These are phyloP conservation scores for Tapirus terrestris DNA, from an alignment of 2,113 vertebrate species.

Conservation along the genomic window DNA sequence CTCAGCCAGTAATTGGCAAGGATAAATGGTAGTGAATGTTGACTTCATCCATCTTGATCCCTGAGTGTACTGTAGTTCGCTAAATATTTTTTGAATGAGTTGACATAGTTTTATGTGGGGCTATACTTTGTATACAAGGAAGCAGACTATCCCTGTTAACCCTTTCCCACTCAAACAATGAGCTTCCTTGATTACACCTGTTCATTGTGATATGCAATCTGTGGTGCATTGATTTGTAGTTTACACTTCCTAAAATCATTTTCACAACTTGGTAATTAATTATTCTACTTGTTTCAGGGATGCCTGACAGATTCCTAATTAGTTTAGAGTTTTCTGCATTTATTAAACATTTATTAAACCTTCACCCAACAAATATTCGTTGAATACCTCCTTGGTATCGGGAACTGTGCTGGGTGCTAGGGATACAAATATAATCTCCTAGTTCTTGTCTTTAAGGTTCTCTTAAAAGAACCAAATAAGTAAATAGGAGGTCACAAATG, in stretches of 20 bases:
- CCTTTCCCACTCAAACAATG: background rate
- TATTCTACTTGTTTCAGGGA: background rate
- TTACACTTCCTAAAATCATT: background rate
- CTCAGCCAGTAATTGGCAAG: background rate
- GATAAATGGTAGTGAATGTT: background rate
- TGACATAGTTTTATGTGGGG: background rate
- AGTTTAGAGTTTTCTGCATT: constrained; percentile 31
- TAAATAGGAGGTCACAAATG: background rate
- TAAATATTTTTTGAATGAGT: constrained; percentile 43
- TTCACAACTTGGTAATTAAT: background rate
- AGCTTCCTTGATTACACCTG: background rate
- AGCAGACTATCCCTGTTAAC: background rate
- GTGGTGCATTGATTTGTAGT: background rate
- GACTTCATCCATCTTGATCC: background rate
- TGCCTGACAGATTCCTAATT: background rate
- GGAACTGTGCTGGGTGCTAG: background rate
- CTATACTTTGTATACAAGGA: background rate
- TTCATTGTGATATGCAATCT: background rate
- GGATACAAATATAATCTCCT: background rate
- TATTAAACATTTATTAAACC: background rate
- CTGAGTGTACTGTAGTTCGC: background rate
- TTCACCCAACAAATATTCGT: background rate
- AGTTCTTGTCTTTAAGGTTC: background rate
- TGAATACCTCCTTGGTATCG: constrained; percentile 15
- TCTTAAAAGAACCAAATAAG: background rate